Percentiles rank a stretch among this genome's conserved stretches.
These are phyloP conservation scores for Schizaphis graminum DNA, from an alignment of 2,888 invertebrate species.

Conservation along the genomic window DNA sequence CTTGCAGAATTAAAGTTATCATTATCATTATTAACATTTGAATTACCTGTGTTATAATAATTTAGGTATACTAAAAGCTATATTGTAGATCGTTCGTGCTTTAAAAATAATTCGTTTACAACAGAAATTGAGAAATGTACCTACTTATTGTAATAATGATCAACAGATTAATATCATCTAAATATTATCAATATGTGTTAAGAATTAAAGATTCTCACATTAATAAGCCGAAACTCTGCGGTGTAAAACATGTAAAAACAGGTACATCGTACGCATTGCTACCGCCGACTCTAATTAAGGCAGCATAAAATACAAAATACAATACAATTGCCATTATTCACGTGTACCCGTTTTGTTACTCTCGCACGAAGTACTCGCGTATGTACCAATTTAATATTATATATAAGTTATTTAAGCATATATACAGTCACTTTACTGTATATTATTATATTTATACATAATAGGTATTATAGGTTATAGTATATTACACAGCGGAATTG, in stretches of 20 bases:
- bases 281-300: neutral
- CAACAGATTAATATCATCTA: neutral
- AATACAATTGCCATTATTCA: conserved; percentile 20
- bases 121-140: too few species aligned
- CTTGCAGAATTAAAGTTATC: neutral
- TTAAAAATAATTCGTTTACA: neutral
- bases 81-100: neutral
- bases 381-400: neutral
- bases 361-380: neutral
- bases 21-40: neutral
- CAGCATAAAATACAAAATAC: conserved; percentile 26
- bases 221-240: neutral
- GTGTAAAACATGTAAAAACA: neutral
- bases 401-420: neutral
- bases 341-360: too few species aligned
- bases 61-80: neutral
- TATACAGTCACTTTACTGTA: neutral
- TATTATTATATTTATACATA: neutral
- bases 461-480: neutral
- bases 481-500: neutral
- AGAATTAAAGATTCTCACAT: neutral
- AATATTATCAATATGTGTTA: neutral
- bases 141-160: neutral
- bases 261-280: neutral
- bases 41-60: neutral